These are phyloP conservation scores for Motacilla alba DNA, from an alignment of 2,113 vertebrate species.

Conservation along the genomic window DNA sequence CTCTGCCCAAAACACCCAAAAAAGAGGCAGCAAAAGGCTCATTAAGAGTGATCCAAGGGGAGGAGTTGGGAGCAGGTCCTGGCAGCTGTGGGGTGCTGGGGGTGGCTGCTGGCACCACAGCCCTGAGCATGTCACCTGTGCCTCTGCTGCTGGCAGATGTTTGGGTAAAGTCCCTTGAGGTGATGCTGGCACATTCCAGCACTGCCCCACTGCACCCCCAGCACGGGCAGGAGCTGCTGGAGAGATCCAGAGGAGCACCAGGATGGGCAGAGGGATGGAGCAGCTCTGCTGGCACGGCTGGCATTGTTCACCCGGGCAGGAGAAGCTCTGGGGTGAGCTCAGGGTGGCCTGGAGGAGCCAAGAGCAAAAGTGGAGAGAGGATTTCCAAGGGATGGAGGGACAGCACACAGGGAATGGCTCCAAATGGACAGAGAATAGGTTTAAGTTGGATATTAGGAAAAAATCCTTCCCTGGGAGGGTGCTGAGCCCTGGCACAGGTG, in stretches of 20 bases:
- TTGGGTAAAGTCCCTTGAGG: background rate
- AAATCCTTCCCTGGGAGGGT: background rate
- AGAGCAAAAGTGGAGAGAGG: background rate
- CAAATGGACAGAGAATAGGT: no score
- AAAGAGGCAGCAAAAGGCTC: background rate
- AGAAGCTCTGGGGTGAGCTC: background rate
- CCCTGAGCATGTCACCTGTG: background rate
- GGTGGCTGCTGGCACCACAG: background rate
- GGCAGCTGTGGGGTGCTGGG: background rate
- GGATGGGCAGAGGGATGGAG: background rate
- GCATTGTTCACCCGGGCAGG: background rate
- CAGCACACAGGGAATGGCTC: background rate
- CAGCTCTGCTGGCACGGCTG: background rate
- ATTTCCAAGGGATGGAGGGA: background rate
- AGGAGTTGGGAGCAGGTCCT: background rate
- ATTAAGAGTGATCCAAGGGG: background rate
- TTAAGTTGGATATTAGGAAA: no score
- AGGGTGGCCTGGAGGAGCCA: background rate
- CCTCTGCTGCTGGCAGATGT: background rate
- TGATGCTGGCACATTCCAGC: background rate
- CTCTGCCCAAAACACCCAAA: background rate
- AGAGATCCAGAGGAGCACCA: background rate
- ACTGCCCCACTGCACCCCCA: background rate
- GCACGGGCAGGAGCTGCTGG: background rate
- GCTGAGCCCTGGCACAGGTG: background rate